Evolutionary conservation across 1,140 invertebrate species (phyloP).

Genomic region (Lordiphosa collinella): DNA sequence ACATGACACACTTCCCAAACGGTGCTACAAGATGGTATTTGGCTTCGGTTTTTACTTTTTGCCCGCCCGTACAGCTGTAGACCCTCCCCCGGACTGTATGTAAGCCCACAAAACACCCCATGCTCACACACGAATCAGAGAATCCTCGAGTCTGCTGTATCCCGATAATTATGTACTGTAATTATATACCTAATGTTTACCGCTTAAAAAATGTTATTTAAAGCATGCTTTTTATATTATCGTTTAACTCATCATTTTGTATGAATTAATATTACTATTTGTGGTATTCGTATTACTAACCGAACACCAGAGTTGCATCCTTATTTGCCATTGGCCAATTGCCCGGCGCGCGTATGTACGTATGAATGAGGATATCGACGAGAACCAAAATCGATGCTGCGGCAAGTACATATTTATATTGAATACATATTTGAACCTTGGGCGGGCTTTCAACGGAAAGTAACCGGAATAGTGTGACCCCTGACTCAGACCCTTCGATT

Average conservation of each 20-base stretch:
- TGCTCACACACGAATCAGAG: constrained; percentile 12
- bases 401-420: not conserved
- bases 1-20: too few species aligned
- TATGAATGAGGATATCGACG: constrained; percentile 6
- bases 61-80: too few species aligned
- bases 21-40: too few species aligned
- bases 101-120: not conserved
- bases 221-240: constrained; percentile 41
- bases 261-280: constrained; percentile 42
- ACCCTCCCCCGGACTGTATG: too few species aligned
- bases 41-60: too few species aligned
- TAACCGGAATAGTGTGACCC: too few species aligned
- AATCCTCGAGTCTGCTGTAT: constrained; percentile 17
- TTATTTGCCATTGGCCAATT: constrained; percentile 22
- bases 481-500: too few species aligned
- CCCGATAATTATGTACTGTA: constrained; percentile 39
- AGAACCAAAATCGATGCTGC: not conserved
- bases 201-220: constrained; percentile 46
- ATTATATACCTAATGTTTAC: constrained; percentile 33
- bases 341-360: constrained; percentile 6
- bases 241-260: constrained; percentile 37
- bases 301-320: constrained; percentile 18
- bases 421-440: too few species aligned
- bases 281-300: constrained; percentile 41
- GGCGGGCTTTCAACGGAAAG: too few species aligned